These are phyloP conservation scores for Gnatocerus cornutus DNA, from an alignment of 2,888 invertebrate genomes.

Conservation along the genomic window DNA sequence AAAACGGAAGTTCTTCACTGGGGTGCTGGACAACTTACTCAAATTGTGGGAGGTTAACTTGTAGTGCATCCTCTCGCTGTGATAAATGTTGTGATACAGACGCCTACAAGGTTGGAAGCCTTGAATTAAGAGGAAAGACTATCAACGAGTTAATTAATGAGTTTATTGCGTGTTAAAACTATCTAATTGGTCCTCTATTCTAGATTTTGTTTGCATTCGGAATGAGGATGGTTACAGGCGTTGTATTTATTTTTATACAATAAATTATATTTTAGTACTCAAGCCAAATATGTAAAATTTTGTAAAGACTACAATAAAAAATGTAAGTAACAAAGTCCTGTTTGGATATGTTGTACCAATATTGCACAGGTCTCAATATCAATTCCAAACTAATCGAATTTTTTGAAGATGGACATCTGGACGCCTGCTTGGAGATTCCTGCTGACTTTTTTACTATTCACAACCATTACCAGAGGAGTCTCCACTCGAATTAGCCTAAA, in stretches of 20 bases:
- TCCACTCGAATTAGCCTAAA: conserved; percentile 86
- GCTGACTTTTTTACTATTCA: conserved; percentile 85
- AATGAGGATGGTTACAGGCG: conserved; percentile 26
- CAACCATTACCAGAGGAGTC: conserved; percentile 81
- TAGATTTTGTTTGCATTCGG: conserved; percentile 39
- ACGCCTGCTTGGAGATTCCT: conserved; percentile 79
- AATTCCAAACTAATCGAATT: conserved; percentile 71
- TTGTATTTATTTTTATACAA: conserved; percentile 36
- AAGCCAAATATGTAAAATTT: conserved; percentile 43
- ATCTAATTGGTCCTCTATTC: conserved; percentile 33
- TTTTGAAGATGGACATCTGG: conserved; percentile 79
- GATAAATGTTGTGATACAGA: conserved; percentile 44
- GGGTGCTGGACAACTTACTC: conserved; percentile 91
- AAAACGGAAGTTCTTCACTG: conserved; percentile 88
- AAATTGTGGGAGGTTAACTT: conserved; percentile 94
- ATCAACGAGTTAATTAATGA: background rate
- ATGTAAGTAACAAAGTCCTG: conserved; percentile 2
- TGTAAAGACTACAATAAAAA: conserved; percentile 32
- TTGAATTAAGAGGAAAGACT: conserved; percentile 58
- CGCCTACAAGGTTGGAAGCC: conserved; percentile 37
- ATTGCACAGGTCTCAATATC: conserved; percentile 34
- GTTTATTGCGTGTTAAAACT: conserved; percentile 40
- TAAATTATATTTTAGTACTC: conserved; percentile 36
- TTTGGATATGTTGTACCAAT: background rate
- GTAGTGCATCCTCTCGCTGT: conserved; percentile 66